A percentile compares a stretch with the other conserved stretches of the same genome.
These are phyloP conservation scores for Spheniscus humboldti DNA, from an alignment of 2,797 vertebrate species.

Conservation along the genomic window DNA sequence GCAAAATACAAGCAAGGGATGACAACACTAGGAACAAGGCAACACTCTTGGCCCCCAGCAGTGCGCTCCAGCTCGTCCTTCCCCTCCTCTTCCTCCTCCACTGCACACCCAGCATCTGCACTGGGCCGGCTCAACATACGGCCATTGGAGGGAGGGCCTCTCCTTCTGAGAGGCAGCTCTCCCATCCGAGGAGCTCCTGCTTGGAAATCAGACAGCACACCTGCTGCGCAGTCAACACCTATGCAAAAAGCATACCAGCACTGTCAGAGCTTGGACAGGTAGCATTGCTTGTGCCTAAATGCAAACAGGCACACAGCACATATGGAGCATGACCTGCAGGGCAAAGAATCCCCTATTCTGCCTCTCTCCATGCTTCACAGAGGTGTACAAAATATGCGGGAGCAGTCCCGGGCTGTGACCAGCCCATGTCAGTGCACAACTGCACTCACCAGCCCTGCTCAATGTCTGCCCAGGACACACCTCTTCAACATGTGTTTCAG, in stretches of 20 bases:
- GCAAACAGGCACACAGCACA: neutral
- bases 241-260: neutral
- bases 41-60: neutral
- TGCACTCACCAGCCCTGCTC: neutral
- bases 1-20: neutral
- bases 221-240: neutral
- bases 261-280: neutral
- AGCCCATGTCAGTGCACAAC: neutral
- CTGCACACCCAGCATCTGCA: neutral
- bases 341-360: neutral
- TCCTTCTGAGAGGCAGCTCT: neutral
- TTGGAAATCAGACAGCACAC: neutral
- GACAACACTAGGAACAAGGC: neutral
- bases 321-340: accelerated
- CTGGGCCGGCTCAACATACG: neutral
- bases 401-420: neutral
- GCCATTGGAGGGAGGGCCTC: neutral
- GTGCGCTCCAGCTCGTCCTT: neutral
- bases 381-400: neutral
- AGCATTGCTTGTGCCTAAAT: neutral
- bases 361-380: neutral
- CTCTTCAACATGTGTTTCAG: neutral
- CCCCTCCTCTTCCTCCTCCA: neutral
- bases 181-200: neutral
- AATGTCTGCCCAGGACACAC: neutral